phyloP scores from a whole-genome alignment of 2,888 invertebrate species.

The Drosophila flavopinicola region DNA sequence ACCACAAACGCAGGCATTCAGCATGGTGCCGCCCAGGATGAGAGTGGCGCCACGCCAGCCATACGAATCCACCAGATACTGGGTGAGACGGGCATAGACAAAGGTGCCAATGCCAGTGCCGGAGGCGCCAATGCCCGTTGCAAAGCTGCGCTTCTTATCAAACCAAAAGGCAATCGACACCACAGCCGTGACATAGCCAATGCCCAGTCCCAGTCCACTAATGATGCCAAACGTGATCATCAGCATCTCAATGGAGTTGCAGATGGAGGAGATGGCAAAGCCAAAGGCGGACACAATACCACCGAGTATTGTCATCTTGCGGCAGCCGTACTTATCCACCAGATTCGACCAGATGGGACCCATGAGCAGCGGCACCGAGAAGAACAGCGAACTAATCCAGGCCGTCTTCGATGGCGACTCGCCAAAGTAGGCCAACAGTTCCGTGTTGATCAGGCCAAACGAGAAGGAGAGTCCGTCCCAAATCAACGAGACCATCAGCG shows the following conservation, averaged over 20 bases:
- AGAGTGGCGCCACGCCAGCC: conserved; percentile 94
- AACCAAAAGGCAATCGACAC: conserved; percentile 97
- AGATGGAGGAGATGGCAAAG: conserved; percentile 90
- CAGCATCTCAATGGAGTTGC: conserved; percentile 90
- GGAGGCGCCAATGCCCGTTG: conserved; percentile 94
- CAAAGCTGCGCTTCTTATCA: conserved; percentile 93
- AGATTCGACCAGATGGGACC: conserved; percentile 89
- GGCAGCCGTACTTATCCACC: conserved; percentile 94
- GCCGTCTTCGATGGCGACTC: conserved; percentile 94
- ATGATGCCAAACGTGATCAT: conserved; percentile 94
- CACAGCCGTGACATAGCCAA: conserved; percentile 94
- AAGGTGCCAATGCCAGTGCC: conserved; percentile 96
- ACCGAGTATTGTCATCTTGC: conserved; percentile 90
- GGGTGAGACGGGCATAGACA: conserved; percentile 93
- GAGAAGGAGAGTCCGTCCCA: conserved; percentile 97
- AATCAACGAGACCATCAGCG: conserved; percentile 93
- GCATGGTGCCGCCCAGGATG: conserved; percentile 92
- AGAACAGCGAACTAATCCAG: conserved; percentile 95
- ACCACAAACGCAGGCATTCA: conserved; percentile 94
- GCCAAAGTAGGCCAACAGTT: conserved; percentile 91
- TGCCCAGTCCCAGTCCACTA: conserved; percentile 92
- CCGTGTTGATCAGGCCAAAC: conserved; percentile 94
- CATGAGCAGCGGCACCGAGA: conserved; percentile 93
- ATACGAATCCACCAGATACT: conserved; percentile 89
- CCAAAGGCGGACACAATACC: conserved; percentile 90